Conservation (phyloP, 2,888 invertebrate species). For the Sminthurides aquaticus region DNA sequence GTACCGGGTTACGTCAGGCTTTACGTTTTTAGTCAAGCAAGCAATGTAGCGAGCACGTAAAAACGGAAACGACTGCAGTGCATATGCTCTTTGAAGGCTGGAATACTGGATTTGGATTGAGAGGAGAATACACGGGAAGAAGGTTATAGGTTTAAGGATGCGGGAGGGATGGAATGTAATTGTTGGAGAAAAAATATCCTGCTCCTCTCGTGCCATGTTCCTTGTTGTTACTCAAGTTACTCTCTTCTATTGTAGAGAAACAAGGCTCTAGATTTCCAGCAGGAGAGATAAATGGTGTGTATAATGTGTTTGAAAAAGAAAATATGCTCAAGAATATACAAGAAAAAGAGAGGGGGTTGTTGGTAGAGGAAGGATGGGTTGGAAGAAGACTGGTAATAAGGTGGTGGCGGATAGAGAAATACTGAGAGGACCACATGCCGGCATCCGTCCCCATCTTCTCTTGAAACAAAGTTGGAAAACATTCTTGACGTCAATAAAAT, state of each 20-base stretch:
- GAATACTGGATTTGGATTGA: no score
- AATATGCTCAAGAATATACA: not conserved
- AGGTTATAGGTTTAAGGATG: no score
- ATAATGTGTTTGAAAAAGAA: not conserved
- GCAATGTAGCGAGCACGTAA: no score
- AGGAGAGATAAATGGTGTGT: not conserved
- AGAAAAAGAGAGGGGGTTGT: no score
- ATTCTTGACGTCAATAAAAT: conserved; percentile 39
- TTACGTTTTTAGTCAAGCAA: no score
- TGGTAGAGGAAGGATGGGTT: not conserved
- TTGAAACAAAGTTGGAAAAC: conserved; percentile 30
- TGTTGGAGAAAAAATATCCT: not conserved
- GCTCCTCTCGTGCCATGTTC: not conserved
- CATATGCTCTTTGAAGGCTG: no score
- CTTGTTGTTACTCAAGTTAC: not conserved
- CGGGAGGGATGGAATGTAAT: not conserved
- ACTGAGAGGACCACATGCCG: conserved; percentile 5
- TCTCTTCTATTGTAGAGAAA: no score
- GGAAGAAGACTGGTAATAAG: not conserved
- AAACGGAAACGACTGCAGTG: no score
- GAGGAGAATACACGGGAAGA: no score
- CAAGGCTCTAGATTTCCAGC: not conserved
- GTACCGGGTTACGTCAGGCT: no score
- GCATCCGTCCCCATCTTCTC: conserved; percentile 13
- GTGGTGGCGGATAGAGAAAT: not conserved